Conservation (phyloP, 2,113 vertebrate genomes). For the Procavia capensis region DNA sequence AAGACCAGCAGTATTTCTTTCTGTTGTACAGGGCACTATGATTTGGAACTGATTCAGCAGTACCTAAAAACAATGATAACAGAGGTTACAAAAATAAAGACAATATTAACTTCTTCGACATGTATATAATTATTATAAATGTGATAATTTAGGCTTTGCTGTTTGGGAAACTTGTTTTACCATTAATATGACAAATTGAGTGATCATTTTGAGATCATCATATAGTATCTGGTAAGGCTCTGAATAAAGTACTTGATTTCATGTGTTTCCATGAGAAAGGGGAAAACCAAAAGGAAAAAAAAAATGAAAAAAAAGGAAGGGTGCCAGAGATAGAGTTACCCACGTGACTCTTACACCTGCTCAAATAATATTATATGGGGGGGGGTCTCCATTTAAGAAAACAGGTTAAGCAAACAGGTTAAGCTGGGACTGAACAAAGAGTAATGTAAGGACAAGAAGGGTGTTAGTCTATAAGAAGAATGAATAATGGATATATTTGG, state of each 20-base stretch:
- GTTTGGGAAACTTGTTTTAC: not conserved
- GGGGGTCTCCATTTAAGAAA: not conserved
- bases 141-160: not conserved
- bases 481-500: not conserved
- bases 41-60: too few relatives aligned
- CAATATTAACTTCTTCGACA: not conserved
- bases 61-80: too few relatives aligned
- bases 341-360: not conserved
- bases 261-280: not conserved
- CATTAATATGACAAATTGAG: not conserved
- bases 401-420: not conserved
- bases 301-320: not conserved
- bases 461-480: not conserved
- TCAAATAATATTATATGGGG: too few relatives aligned
- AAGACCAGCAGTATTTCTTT: too few relatives aligned
- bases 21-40: too few relatives aligned
- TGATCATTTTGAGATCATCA: not conserved
- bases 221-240: not conserved
- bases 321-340: not conserved
- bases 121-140: not conserved
- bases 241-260: not conserved
- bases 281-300: not conserved
- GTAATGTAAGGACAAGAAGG: not conserved
- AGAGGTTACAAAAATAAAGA: not conserved
- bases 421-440: not conserved